These are phyloP conservation scores for Brachyptera risi DNA, from an alignment of 2,888 invertebrate genomes.

Conservation along the genomic window DNA sequence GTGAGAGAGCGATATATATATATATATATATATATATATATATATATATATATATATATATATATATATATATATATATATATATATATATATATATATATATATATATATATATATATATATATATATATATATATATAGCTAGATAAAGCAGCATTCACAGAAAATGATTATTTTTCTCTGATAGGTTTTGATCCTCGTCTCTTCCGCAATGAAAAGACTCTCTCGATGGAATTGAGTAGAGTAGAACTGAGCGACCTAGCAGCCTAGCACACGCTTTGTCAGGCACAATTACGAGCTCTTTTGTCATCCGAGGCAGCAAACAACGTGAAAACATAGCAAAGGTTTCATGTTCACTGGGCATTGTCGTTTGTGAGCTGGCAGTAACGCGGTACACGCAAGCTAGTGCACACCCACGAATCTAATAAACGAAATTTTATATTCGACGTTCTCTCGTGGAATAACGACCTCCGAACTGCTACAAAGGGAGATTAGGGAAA, in stretches of 20 bases:
- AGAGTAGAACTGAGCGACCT: background rate
- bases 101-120: too few relatives aligned
- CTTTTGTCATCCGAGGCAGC: conserved; percentile 17
- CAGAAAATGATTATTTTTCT: conserved; percentile 18
- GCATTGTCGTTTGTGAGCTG: background rate
- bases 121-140: too few relatives aligned
- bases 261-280: background rate
- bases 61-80: too few relatives aligned
- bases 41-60: too few relatives aligned
- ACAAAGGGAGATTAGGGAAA: background rate
- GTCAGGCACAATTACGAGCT: conserved; percentile 1
- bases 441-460: background rate
- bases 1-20: too few relatives aligned
- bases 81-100: too few relatives aligned
- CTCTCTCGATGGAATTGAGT: background rate
- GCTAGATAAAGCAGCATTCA: background rate
- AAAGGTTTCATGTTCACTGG: background rate
- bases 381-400: background rate
- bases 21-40: too few relatives aligned
- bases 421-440: background rate
- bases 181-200: conserved; percentile 8
- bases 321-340: background rate
- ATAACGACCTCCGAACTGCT: background rate
- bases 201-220: background rate
- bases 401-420: background rate